Evolutionary conservation across 2,113 vertebrate species (phyloP).

Genomic region (Menura novaehollandiae): DNA sequence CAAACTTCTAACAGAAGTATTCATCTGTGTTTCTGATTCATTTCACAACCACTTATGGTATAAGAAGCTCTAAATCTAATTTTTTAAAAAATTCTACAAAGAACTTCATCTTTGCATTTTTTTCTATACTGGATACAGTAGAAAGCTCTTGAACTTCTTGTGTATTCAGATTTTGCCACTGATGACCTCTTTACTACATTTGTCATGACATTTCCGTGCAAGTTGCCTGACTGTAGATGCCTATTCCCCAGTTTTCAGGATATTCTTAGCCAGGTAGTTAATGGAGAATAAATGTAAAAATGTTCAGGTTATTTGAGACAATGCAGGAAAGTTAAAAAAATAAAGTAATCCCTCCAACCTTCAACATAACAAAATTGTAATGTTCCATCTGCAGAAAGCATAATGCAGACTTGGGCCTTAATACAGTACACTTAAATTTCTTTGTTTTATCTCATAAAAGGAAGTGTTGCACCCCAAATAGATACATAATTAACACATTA

Average conservation of each 20-base stretch:
- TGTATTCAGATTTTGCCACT: neutral
- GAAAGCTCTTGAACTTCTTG: neutral
- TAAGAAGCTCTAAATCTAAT: neutral
- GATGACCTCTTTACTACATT: neutral
- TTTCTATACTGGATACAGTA: neutral
- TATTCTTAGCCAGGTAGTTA: neutral
- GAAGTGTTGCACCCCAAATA: neutral
- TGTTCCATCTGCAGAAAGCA: neutral
- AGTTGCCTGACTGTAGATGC: neutral
- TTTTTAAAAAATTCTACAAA: neutral
- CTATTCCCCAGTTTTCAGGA: neutral
- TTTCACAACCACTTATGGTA: neutral
- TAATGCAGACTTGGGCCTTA: neutral
- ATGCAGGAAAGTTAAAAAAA: neutral
- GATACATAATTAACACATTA: neutral
- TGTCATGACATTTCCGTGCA: rapidly evolving
- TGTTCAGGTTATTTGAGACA: neutral
- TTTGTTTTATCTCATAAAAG: neutral
- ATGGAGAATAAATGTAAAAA: neutral
- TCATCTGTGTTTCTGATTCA: neutral
- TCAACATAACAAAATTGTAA: neutral
- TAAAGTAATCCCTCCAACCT: neutral
- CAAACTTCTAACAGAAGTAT: neutral
- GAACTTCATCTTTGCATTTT: neutral
- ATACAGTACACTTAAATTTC: neutral